Evolutionary conservation across 2,888 invertebrate species (phyloP).

Genomic region (Chironomus tentans): DNA sequence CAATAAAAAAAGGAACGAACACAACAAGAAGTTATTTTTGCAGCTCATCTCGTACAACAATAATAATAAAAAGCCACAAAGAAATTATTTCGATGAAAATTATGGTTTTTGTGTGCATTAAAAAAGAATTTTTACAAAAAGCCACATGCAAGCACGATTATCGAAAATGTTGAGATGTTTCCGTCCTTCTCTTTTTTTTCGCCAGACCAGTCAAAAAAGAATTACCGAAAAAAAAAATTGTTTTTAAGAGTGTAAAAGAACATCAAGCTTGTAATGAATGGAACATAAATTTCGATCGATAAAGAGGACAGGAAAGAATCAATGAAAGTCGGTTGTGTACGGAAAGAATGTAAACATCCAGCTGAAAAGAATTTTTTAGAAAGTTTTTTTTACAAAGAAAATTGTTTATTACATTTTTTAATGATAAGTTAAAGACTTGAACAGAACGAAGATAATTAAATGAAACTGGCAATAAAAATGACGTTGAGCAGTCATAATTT

Average conservation of each 20-base stretch:
- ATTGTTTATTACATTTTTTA: too few relatives aligned
- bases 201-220: not conserved
- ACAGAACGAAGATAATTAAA: too few relatives aligned
- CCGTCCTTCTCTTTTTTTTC: too few relatives aligned
- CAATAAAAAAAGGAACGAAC: too few relatives aligned
- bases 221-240: not conserved
- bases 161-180: not conserved
- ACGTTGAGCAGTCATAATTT: too few relatives aligned
- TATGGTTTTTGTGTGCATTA: not conserved
- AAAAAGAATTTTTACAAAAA: not conserved
- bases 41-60: not conserved
- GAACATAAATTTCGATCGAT: not conserved
- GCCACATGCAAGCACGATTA: not conserved
- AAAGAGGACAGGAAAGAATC: not conserved
- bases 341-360: too few relatives aligned
- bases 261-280: not conserved
- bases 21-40: too few relatives aligned
- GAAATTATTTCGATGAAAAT: not conserved
- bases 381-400: too few relatives aligned
- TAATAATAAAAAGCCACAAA: not conserved
- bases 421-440: too few relatives aligned
- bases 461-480: too few relatives aligned
- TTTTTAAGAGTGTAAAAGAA: not conserved
- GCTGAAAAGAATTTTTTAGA: too few relatives aligned
- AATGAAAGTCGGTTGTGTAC: not conserved